Evolutionary conservation across 2,797 vertebrate species (phyloP).

Genomic region (Sebastes trivittatus): DNA sequence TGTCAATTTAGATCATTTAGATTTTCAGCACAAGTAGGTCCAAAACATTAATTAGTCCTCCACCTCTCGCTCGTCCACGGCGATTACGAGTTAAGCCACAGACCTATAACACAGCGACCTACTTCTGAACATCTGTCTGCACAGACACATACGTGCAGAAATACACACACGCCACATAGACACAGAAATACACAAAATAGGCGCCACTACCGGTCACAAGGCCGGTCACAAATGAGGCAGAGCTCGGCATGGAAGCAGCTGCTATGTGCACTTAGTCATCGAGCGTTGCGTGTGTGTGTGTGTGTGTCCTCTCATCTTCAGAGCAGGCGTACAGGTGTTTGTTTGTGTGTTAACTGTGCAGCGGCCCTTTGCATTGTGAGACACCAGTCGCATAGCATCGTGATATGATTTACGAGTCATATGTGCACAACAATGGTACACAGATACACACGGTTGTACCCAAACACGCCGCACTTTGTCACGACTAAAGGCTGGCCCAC

Average conservation of each 20-base stretch:
- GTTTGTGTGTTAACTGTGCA: not conserved
- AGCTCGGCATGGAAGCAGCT: constrained; percentile 11
- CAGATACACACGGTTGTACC: not conserved
- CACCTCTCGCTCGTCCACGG: not conserved
- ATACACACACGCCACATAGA: not conserved
- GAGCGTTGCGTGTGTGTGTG: not conserved
- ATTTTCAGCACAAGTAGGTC: not conserved
- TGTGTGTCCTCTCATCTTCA: not conserved
- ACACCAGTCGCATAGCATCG: not conserved
- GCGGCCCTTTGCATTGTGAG: not conserved
- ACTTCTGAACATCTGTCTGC: constrained; percentile 15
- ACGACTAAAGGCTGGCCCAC: not conserved
- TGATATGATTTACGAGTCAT: not conserved
- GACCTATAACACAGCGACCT: constrained; percentile 20
- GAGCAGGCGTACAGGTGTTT: not conserved
- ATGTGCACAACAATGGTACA: not conserved
- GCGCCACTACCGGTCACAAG: constrained; percentile 17
- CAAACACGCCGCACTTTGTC: not conserved
- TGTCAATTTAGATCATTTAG: not conserved
- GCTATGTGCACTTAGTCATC: constrained; percentile 15
- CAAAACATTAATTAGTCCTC: not conserved
- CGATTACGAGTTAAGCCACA: not conserved
- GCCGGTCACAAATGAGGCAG: constrained; percentile 3
- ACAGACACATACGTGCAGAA: not conserved
- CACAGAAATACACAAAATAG: constrained; percentile 4